phyloP scores from a whole-genome alignment of 2,888 invertebrate genomes.

The Drosophila helvetica region DNA sequence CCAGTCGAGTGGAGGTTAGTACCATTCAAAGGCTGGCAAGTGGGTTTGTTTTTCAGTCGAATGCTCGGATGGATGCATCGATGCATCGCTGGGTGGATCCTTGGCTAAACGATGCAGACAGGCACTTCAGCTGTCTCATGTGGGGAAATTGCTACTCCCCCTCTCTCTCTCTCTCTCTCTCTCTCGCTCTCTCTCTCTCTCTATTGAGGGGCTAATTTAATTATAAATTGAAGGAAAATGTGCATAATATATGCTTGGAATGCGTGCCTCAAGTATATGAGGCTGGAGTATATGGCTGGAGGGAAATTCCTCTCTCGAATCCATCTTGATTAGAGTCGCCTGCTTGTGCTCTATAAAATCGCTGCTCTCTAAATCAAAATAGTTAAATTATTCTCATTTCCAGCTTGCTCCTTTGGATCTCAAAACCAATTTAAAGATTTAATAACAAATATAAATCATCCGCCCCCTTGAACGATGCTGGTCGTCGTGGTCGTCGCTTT shows the following conservation, averaged over 20 bases:
- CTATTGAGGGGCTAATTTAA: not conserved
- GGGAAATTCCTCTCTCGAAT: too few relatives aligned
- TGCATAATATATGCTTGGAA: not conserved
- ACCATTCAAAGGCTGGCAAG: slow-evolving; percentile 57
- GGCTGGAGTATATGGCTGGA: too few relatives aligned
- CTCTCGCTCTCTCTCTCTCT: not conserved
- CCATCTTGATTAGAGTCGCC: not conserved
- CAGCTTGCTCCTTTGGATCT: slow-evolving; percentile 8
- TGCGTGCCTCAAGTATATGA: too few relatives aligned
- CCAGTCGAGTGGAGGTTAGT: slow-evolving; percentile 60
- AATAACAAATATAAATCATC: slow-evolving; percentile 75
- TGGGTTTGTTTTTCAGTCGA: slow-evolving; percentile 68
- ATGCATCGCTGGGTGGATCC: slow-evolving; percentile 8
- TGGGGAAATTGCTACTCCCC: too few relatives aligned
- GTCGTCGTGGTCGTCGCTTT: slow-evolving; percentile 49
- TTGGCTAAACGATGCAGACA: slow-evolving; percentile 52
- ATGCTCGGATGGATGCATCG: slow-evolving; percentile 21
- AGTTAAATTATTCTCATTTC: slow-evolving; percentile 8
- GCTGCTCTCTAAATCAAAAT: slow-evolving; percentile 15
- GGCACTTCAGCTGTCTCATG: slow-evolving; percentile 8
- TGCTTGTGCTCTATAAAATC: not conserved
- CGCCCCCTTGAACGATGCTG: slow-evolving; percentile 53
- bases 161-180: too few relatives aligned
- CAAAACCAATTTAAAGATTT: slow-evolving; percentile 61
- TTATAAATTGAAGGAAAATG: slow-evolving; percentile 21